Base-by-base conservation (phyloP, 2,888 invertebrate species). In the Automeris io region DNA sequence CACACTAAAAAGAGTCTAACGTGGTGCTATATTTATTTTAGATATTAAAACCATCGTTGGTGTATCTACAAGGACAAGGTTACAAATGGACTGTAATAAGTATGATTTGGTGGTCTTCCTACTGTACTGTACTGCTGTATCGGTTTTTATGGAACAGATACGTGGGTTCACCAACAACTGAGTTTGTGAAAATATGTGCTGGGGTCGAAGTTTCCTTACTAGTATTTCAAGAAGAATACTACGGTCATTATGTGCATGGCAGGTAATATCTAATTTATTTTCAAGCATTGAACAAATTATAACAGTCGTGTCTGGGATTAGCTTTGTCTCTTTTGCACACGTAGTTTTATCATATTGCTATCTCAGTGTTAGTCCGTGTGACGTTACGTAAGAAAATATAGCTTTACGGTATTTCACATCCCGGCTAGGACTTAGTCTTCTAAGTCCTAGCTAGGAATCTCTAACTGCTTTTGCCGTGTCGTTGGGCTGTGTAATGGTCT, bases 181-280 rank as follows among this genome's bases (percentile, higher is more conserved):
- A 35, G 1, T 44, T 83, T 2, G 48, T 67, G 1, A 71, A 53
- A 18, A 51, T 73, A 4, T 83, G 85, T 41, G 49, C 54, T 4
- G 69, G 62, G 2, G 55, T 76, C 5, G 80, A 76, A 2, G 21
- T 79, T 1, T 86, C 86, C 0, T 35, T 86, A 8, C 34, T 86
- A 31, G 74, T 81, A 1, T 86, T 85, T 39, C 66, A 85, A 46
- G 79, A 85, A 35, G 78, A 83, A 22, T 55, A 53, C 41, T 83
- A 81, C 34, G 80, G 75, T 0, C 85, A 86, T 63, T 86, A 82
- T 47, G 71, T 86, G 5, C 79, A 86, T 53, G 85, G 83, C 16
- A 73, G 83, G 85, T 83, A 42, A 52, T 50, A 35, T 19, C 1
- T 25, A 34, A 2, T 6, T 16, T n/a, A 21, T 2, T 2, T 12